Base-by-base conservation (phyloP, 2,113 vertebrate species). In the Carassius gibelio region DNA sequence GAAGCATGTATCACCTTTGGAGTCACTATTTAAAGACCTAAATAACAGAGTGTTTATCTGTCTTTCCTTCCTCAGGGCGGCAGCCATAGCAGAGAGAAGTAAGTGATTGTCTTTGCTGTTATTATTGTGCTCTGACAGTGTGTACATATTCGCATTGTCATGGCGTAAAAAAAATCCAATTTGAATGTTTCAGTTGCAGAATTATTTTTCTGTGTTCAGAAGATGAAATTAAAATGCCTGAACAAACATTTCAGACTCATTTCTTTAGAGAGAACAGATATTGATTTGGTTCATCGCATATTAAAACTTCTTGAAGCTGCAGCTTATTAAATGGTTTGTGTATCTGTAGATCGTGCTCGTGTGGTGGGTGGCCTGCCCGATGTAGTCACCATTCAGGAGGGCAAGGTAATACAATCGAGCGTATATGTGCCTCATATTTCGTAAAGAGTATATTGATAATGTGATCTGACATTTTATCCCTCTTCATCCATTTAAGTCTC, bases 371-470 rank as follows among this genome's bases (percentile, higher is more conserved):
- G 98, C 30, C 94, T 99, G 92, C 98, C 98, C 1, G 98, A 99
- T 79, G 97, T 99, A 90, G 98, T 99, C 92, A 97, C 98, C 75
- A 99, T 99, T 92, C 98, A 99, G 88, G 96, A 99, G 91, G 97
- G 98, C 94, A 99, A 99, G 97, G 98, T 99, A 96, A 93, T 88
- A 69, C 23, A 17, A 34, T 55, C 8, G 0, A 11, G n/a, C 19
- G 19, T 34, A 11, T 55, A 17, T 75, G 74, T 75, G 23, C 74
- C 8, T 75, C 74, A 75, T n/a, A 50, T 23, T 50, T 50, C 2
- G 0, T 75, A 52, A 75, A 11, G 9, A 42, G 1, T 61, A 19
- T 55, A 66, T 83, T 23, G 62, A 48, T 21, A 55, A 50, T 23
- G 2, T 52, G n/a, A 21, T 30, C 21, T 74, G 21, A 45, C 36